Conservation (phyloP, 2,113 vertebrate genomes). For the Myanophis thanlyinensis region DNA sequence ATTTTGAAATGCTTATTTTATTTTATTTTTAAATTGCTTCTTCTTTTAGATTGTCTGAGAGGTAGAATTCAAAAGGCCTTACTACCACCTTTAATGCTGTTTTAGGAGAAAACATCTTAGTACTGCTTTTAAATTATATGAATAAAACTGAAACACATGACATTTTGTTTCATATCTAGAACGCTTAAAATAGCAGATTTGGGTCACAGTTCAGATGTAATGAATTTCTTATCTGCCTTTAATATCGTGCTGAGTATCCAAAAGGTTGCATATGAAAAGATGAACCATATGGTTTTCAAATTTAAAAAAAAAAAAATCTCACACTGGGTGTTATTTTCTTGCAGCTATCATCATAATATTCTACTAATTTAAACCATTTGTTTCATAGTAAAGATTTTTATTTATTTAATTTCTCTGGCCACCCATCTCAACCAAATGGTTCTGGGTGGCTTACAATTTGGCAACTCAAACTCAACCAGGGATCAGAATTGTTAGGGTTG, state of each 20-base stretch:
- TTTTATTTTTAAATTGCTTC: not conserved
- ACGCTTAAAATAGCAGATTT: not conserved
- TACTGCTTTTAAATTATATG: not conserved
- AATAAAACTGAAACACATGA: not conserved
- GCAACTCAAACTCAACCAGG: not conserved
- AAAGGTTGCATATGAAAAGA: not conserved
- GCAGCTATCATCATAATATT: not conserved
- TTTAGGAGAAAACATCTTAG: not conserved
- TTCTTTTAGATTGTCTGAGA: not conserved
- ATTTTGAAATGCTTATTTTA: not conserved
- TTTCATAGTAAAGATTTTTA: not conserved
- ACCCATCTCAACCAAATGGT: not conserved
- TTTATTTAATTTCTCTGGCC: not conserved
- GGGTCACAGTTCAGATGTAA: not conserved
- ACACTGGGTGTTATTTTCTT: not conserved
- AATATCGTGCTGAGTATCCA: not conserved
- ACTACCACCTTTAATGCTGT: not conserved
- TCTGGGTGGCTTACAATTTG: not conserved
- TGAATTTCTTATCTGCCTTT: not conserved
- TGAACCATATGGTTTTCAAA: not conserved
- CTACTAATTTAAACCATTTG: not conserved
- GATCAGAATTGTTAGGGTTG: not conserved
- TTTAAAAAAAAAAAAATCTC: not conserved
- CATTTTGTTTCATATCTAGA: not conserved
- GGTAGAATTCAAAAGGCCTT: not conserved